Evolutionary conservation across 1,140 invertebrate genomes (phyloP), one percentile per base, ranked within the genome.

Genomic region (Diploscapter pachys): DNA sequence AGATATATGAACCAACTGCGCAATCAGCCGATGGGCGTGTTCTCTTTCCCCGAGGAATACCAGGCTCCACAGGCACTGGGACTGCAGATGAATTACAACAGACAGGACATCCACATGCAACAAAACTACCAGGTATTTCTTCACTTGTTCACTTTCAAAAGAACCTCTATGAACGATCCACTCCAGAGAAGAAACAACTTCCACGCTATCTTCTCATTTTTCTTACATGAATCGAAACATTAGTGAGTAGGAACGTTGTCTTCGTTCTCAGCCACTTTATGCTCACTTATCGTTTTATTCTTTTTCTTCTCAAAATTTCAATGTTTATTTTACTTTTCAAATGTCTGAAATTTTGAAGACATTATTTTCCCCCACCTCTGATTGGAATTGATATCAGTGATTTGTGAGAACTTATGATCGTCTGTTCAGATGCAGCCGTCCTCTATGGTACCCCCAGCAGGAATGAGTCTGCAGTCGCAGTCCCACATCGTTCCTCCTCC

Each of bases 21-120:
- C 11, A 70, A 70, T 70, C 68, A 64, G 13, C 63, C 52, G 9
- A 73, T 57, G 62, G 69, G 76, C 54, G 62, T 71, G n/a, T 56
- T 76, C 51, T 72, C 74, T n/a, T 78, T 78, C 57, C 77, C 77
- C 5, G 77, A 78, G 54, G 77, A 78, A 69, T 78, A 78, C 70
- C 77, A 78, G 51, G 74, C 75, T 48, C 77, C 77, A 4, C 68
- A 72, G 50, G 50, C 63, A 48, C 59, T 78, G 6, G 74, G 73
- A 56, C 48, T 78, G 5, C 70, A 77, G 11, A 62, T 64, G 3
- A 66, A 65, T 61, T 70, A 52, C 53, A 70, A 9, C 11, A 69
- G 51, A 50, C 67, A 69, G 54, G 63, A 68, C 66, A 68, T 54
- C 11, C 11, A 50, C 53, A 52, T 68, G 48, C 6, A n/a, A 31